These are phyloP conservation scores for Melieria omissa DNA, from an alignment of 2,888 invertebrate species.

Conservation along the genomic window DNA sequence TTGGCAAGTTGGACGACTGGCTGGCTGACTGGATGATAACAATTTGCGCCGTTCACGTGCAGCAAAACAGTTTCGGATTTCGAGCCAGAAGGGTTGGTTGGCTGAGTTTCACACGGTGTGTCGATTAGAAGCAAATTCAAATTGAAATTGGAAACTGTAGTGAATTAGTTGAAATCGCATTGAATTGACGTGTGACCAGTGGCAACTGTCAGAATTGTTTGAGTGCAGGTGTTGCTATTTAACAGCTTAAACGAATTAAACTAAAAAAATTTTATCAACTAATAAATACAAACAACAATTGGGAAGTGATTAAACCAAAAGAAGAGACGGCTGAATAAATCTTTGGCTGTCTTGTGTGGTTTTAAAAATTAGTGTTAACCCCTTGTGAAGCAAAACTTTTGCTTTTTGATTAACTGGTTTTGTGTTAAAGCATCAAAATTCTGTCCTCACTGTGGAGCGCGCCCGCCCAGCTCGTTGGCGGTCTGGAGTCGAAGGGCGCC, in stretches of 20 bases:
- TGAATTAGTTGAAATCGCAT: background rate
- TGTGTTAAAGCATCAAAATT: conserved; percentile 57
- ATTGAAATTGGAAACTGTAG: conserved; percentile 16
- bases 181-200: conserved; percentile 6
- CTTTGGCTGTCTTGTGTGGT: conserved; percentile 9
- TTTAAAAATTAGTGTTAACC: conserved; percentile 7
- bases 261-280: background rate
- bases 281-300: conserved; percentile 4
- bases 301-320: conserved; percentile 13
- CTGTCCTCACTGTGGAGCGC: conserved; percentile 67
- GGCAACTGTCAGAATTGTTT: background rate
- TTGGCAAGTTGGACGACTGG: conserved; percentile 47
- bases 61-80: conserved; percentile 65
- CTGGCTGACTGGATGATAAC: conserved; percentile 24
- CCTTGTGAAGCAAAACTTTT: too few species aligned
- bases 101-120: conserved; percentile 10
- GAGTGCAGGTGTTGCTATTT: background rate
- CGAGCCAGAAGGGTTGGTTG: conserved; percentile 58
- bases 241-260: background rate
- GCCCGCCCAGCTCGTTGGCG: conserved; percentile 64
- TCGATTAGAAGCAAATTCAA: conserved; percentile 11
- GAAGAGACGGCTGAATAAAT: conserved; percentile 5
- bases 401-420: too few species aligned
- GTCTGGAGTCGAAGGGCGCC: conserved; percentile 54
- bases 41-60: conserved; percentile 45